Evolutionary conservation across 2,797 vertebrate species (phyloP).

Genomic region (Alcedo quadribrachys): DNA sequence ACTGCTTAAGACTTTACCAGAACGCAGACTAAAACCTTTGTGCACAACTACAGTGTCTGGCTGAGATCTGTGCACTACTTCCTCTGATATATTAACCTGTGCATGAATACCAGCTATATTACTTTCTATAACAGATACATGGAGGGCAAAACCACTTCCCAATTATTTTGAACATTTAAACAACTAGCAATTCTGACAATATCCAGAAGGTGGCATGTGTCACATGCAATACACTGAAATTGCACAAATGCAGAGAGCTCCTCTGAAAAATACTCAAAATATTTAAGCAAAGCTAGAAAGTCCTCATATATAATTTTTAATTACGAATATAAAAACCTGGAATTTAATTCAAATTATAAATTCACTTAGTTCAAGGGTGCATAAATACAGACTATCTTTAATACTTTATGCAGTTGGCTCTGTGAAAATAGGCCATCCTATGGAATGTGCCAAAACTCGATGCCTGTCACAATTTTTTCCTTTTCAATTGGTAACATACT

Average conservation of each 20-base stretch:
- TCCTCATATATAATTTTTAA: not conserved
- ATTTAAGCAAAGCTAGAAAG: not conserved
- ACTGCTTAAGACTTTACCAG: not conserved
- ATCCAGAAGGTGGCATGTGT: constrained; percentile 69
- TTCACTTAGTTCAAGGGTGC: not conserved
- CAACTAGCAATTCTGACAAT: constrained; percentile 2
- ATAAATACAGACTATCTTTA: not conserved
- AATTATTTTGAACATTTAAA: not conserved
- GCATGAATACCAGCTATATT: not conserved
- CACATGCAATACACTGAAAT: constrained; percentile 4
- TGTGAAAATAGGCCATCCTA: not conserved
- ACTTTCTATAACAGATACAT: not conserved
- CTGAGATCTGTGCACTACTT: not conserved
- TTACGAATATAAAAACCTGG: not conserved
- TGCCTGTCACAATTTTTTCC: not conserved
- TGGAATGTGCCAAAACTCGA: not conserved
- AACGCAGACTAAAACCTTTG: not conserved
- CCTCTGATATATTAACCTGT: not conserved
- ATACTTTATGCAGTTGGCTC: not conserved
- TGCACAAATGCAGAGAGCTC: not conserved
- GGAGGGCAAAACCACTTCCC: not conserved
- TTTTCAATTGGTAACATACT: not conserved
- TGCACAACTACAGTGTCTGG: accelerated
- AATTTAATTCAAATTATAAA: not conserved
- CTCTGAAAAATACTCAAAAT: not conserved